Evolutionary conservation across 1,140 invertebrate genomes (phyloP), one percentile per base, ranked within the genome.

Genomic region (Cotesia vestalis): DNA sequence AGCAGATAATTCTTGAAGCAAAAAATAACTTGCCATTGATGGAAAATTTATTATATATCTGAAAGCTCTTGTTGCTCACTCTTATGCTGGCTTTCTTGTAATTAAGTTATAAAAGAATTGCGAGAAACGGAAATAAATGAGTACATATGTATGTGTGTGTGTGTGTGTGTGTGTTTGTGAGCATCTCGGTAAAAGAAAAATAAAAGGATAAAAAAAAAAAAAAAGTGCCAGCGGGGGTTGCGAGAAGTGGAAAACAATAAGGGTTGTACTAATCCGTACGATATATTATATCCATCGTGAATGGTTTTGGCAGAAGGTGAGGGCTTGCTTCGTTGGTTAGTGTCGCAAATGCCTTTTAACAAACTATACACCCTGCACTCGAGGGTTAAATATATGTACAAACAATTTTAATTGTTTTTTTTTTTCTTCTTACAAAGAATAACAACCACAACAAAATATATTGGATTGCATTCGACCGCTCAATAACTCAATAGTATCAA

Each of bases 171-270:
- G 5, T 46, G 5, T 46, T 2, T 46, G 0, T 46, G 53, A 55
- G 53, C n/a, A 55, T n/a, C 17, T 14, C 8, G 20, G 20, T 51
- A 34, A 52, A 14, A 34, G 46, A 40, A 38, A 14, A n/a, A 35
- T n/a, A 63, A 12, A 40, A 38, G 36, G 12, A 17, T 55, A 12
- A 9, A 63, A 12, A 61, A 17, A 12, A 61, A 17, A 40, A 68
- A 53, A 68, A 61, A 64, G 66, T 63, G 27, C 34, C 57, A 53
- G 69, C 68, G 57, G 69, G 62, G 76, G 64, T 80, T 76, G 79
- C 78, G 73, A 68, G 77, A 79, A 85, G 81, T 82, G 80, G 82
- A 86, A 86, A 86, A 85, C 83, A 86, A 86, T 87, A 86, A 86
- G 83, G 79, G 80, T 79, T 76, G 73, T 74, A 78, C 75, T 86